Evolutionary conservation across 2,113 vertebrate species (phyloP), one percentile per base, ranked within the genome.

Genomic region (Tenrec ecaudatus): DNA sequence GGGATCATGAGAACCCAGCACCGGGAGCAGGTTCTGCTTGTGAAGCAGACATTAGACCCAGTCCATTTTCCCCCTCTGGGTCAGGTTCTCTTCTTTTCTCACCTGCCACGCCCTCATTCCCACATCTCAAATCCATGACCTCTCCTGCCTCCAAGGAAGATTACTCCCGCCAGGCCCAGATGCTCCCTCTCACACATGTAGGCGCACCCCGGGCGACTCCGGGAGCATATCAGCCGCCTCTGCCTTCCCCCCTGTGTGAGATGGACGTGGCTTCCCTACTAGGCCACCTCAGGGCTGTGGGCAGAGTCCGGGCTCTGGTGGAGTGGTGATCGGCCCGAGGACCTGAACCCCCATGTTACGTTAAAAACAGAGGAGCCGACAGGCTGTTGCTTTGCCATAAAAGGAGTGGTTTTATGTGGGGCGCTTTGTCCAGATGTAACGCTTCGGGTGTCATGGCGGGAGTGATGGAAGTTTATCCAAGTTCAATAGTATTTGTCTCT

Each of bases 91-190:
- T 78, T 62, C 89, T 84, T 40, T 80, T 71, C 82, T 86, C 82
- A 58, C 80, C 80, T 79, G 94, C 95, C 97, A 97, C 96, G 90
- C 97, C 96, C 95, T 95, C 93, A 68, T 94, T 94, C 92, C 93
- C 96, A 96, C 90, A 90, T 95, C 96, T 81, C 78, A 94, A 92
- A 95, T 95, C 93, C 93, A 97, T 90, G 92, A 94, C 86, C 82
- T 96, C 84, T 89, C 66, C 91, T 68, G 33, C 69, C 53, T 78
- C 91, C 88, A 82, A 38, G 69, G 40, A 36, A 89, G 92, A 36
- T 64, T 94, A 96, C 95, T 97, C 92, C 85, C 87, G 43, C 73
- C 75, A 53, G 73, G 64, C 91, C 82, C 73, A 90, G 33, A 60
- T 66, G 82, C 23, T 71, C 93, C 95, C 88, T 16, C 11, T 0